Evolutionary conservation across 2,888 invertebrate species (phyloP), one percentile per base, ranked within the genome.

Genomic region (Apocheima hispidaria): DNA sequence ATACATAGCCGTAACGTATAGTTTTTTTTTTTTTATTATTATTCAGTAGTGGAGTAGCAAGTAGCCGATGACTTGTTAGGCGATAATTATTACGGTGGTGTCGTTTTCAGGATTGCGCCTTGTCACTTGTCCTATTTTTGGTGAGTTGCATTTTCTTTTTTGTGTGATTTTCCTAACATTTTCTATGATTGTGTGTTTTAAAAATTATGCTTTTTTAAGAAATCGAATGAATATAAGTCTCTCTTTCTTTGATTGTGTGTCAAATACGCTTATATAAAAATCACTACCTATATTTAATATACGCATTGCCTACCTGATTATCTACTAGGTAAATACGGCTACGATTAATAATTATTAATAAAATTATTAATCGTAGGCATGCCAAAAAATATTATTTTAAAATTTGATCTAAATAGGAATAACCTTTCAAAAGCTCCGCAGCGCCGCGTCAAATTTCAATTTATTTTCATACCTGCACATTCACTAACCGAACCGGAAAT

Each of bases 61-160:
- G 54, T 65, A 58, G 30, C 56, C 67, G 70, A 65, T 72, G 70
- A 72, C 74, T 71, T 56, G 41, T 60, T 77, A 79, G 74, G 72
- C 77, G 55, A 66, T 56, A 76, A n/a, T 78, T 2, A 49, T 16
- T 68, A 63, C n/a, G n/a, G 70, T 73, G 70, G 70, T 72, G 70
- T 59, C 70, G 67, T 68, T 70, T 77, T 74, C 78, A 84, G 87
- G 87, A 87, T 78, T 76, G 71, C 67, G 53, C 63, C 67, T 44
- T 70, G 71, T 63, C 62, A 53, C 54, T 61, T 70, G 67, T 68
- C 65, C 61, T 52, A 72, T 74, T 79, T 74, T 68, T 59, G 84
- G 84, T 84, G 68, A 84, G 84, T 81, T 70, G 10, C 48, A 57
- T 65, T 68, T 70, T 60, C 20, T 51, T 41, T 52, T 55, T 50